A percentile compares a stretch with the other conserved stretches of the same genome.
Conservation (phyloP, 2,888 invertebrate genomes). For the Drymonia ruficornis region DNA sequence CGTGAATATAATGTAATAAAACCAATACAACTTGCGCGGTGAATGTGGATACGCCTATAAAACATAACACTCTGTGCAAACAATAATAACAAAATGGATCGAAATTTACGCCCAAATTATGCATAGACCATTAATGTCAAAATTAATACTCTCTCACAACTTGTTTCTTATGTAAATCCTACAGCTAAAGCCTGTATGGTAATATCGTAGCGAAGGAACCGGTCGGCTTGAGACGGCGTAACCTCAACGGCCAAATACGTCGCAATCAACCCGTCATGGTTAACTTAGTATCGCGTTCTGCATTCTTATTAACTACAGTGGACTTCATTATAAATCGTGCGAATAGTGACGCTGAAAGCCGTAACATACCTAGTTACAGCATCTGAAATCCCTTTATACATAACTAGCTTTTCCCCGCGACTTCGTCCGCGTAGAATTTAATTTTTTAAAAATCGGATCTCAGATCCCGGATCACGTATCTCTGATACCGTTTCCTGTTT, state of each 20-base stretch:
- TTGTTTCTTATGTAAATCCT: neutral
- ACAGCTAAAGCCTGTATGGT: neutral
- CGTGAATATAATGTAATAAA: no score
- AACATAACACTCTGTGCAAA: no score
- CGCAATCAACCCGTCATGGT: slow-evolving; percentile 16
- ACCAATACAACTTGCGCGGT: neutral
- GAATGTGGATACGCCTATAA: neutral
- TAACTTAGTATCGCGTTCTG: slow-evolving; percentile 9
- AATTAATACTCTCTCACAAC: neutral
- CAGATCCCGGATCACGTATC: no score
- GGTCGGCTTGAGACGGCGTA: slow-evolving; percentile 14
- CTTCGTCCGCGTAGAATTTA: no score
- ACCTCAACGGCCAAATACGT: slow-evolving; percentile 14
- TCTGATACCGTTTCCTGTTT: no score
- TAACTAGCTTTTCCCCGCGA: no score
- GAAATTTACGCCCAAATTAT: neutral
- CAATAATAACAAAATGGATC: neutral
- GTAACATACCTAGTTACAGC: neutral
- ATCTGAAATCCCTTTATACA: neutral
- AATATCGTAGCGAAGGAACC: slow-evolving; percentile 19
- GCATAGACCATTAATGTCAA: neutral
- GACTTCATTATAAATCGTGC: neutral
- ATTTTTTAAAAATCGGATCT: no score
- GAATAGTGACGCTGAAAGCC: no score
- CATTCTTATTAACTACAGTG: slow-evolving; percentile 10